phyloP scores from a whole-genome alignment of 2,113 vertebrate genomes.

The Hucho hucho region DNA sequence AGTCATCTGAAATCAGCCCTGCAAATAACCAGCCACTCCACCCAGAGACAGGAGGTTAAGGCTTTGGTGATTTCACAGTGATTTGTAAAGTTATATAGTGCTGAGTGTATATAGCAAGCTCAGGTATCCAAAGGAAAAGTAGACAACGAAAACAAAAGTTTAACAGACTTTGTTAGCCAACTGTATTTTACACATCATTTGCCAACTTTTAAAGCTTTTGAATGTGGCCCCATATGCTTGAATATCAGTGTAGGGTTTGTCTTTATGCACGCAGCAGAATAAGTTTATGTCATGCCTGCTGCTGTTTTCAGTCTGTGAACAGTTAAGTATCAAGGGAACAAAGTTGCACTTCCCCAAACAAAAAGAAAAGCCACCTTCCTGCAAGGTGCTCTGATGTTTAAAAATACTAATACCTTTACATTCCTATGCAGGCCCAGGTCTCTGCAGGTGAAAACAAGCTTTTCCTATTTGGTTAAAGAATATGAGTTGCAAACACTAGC shows the following conservation, averaged over 20 bases:
- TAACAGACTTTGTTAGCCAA: too few species aligned
- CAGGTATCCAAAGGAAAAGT: too few species aligned
- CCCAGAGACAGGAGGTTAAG: constrained; percentile 34
- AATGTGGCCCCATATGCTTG: neutral
- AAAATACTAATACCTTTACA: neutral
- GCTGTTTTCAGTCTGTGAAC: neutral
- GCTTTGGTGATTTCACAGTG: constrained; percentile 27
- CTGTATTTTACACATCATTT: too few species aligned
- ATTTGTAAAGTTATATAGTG: neutral
- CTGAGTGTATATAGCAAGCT: too few species aligned
- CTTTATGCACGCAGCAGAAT: neutral
- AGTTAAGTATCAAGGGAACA: constrained; percentile 27
- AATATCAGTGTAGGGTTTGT: neutral
- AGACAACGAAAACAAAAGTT: too few species aligned
- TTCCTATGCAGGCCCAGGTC: constrained; percentile 27
- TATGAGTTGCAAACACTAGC: constrained; percentile 54
- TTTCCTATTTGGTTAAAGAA: constrained; percentile 42
- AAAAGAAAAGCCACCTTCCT: neutral
- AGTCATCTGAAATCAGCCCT: constrained; percentile 22
- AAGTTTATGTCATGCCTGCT: neutral
- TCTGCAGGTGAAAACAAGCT: constrained; percentile 38
- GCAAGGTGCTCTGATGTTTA: constrained; percentile 16
- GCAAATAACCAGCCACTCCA: constrained; percentile 20
- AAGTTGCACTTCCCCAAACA: constrained; percentile 3
- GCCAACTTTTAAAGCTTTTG: constrained; percentile 2